These are phyloP conservation scores for Lydus trimaculatus DNA, from an alignment of 2,888 invertebrate genomes.

Conservation along the genomic window DNA sequence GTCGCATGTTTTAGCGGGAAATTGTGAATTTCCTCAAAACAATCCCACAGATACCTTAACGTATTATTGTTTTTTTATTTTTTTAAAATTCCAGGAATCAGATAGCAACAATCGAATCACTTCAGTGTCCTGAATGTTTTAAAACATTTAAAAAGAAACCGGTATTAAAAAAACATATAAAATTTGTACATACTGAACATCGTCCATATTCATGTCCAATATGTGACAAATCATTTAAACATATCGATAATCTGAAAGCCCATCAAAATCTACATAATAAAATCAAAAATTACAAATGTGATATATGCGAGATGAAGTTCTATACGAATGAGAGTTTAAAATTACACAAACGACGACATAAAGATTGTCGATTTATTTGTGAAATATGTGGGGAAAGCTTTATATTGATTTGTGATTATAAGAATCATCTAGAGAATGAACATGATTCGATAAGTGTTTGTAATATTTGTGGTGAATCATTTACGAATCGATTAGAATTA, in stretches of 20 bases:
- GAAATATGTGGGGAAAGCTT: conserved; percentile 64
- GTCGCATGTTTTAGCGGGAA: neutral
- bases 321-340: neutral
- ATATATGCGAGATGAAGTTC: neutral
- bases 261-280: conserved; percentile 10
- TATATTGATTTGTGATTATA: conserved; percentile 11
- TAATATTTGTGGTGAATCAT: neutral
- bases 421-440: neutral
- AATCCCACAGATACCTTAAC: neutral
- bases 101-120: neutral
- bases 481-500: neutral
- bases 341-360: conserved; percentile 55
- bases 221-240: neutral
- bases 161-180: neutral
- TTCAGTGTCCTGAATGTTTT: neutral
- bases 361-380: conserved; percentile 62
- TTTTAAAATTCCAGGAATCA: neutral
- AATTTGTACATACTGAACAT: neutral
- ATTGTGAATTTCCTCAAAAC: neutral
- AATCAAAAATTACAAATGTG: neutral
- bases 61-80: neutral
- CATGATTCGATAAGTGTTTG: neutral
- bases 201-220: neutral
- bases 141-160: neutral
- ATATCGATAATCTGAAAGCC: neutral